Conservation (phyloP, 1,140 invertebrate species). For the Pemphigus obesinymphae region DNA sequence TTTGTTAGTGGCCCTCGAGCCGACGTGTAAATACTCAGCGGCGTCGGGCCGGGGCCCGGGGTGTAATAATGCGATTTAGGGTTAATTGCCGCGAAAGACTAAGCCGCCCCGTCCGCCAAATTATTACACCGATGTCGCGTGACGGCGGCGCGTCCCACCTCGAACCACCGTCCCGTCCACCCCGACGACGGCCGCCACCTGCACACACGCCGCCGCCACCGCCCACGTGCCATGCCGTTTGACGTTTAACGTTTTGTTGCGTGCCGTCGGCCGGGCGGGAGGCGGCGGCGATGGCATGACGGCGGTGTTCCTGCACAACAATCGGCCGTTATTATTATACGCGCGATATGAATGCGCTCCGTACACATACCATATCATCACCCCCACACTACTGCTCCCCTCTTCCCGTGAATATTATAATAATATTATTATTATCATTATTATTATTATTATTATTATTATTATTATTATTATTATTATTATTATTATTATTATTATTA, state of each 20-base stretch:
- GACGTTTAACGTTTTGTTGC: conserved; percentile 4
- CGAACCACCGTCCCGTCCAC: neutral
- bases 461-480: no score
- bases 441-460: no score
- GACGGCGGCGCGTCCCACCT: neutral
- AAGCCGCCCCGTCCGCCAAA: neutral
- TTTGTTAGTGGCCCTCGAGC: neutral
- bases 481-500: no score
- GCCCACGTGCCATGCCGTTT: no score
- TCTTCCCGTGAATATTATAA: no score
- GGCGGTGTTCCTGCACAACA: no score
- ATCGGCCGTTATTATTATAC: neutral
- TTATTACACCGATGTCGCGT: conserved; percentile 12
- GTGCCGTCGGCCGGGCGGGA: neutral
- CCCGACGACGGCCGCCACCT: neutral
- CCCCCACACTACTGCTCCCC: no score
- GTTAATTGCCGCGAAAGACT: conserved; percentile 20
- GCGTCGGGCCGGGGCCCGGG: neutral
- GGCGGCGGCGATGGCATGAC: neutral
- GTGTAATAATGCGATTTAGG: neutral
- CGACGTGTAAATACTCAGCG: neutral
- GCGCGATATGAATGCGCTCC: no score
- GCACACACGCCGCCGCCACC: neutral
- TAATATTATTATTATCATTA: no score
- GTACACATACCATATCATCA: no score